Base-by-base conservation (phyloP, 2,797 vertebrate genomes). In the Microctenopoma lineatum region DNA sequence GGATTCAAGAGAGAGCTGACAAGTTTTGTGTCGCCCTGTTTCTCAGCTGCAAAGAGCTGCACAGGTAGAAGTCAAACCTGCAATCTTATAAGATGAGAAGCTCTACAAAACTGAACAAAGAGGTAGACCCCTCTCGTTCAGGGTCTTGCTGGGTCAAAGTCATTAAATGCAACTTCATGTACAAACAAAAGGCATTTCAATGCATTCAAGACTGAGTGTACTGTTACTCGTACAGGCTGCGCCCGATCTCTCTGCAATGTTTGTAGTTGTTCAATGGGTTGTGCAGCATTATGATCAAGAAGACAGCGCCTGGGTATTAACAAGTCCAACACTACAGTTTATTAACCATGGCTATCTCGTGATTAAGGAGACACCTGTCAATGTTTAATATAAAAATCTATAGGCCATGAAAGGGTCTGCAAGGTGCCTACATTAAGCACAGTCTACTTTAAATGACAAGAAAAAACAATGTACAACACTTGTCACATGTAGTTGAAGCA, bases 1-100 rank as follows among this genome's bases (percentile, higher is more conserved):
- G 70, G 70, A 78, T 59, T 76, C 51, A 73, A 86, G 84, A 73
- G 67, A 64, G 72, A 62, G 72, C 69, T 87, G 90, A 90, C 89
- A 84, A 54, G 77, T 72, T 72, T 79, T 57, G 57, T 29, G 59
- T 85, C 66, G 76, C 80, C 79, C 73, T 7, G 60, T 70, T 87
- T 73, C 47, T 84, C 61, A 62, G 79, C 85, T 75, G 86, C 71
- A 84, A 81, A 83, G 77, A 80, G 70, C 58, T 5, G 45, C 0
- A 54, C 68, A 15, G 72, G 59, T 32, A 79, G 26, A 57, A 90
- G 85, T 89, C 85, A 90, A 80, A 75, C 51, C 82, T 58, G 60
- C 72, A 58, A 80, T 85, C 80, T 77, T 10, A 26, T 4, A 80
- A 81, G 80, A 83, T 62, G 65, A 86, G 73, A 83, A 66, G 48